Percentiles rank a stretch among this genome's conserved stretches.
phyloP scores from a whole-genome alignment of 2,797 vertebrate species.

The Diplodus sargus region DNA sequence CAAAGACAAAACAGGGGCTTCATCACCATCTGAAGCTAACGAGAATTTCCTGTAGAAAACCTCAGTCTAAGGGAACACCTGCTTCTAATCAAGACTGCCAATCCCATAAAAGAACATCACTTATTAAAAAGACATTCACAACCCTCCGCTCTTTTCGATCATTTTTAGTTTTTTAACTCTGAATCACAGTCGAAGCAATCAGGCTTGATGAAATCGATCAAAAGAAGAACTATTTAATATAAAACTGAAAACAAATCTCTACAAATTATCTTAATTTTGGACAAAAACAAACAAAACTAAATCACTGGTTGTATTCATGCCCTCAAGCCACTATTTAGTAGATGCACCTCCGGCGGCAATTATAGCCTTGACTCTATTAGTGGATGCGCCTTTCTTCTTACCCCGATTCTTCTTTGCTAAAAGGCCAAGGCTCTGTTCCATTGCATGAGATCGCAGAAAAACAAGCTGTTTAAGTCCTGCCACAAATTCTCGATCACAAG shows the following conservation, averaged over 20 bases:
- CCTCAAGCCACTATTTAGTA: constrained; percentile 13
- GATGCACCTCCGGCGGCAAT: constrained; percentile 12
- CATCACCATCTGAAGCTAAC: constrained; percentile 18
- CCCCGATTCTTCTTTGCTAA: not conserved
- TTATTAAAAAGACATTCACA: not conserved
- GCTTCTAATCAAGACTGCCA: not conserved
- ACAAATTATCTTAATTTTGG: constrained; percentile 27
- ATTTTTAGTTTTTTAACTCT: not conserved
- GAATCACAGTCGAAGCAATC: not conserved
- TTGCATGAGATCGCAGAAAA: constrained; percentile 16
- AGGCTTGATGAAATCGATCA: not conserved
- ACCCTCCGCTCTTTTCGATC: not conserved
- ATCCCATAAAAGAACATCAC: not conserved
- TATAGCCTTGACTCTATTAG: not conserved
- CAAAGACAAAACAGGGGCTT: constrained; percentile 1
- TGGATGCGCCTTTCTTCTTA: not conserved
- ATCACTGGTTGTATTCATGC: not conserved
- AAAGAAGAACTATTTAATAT: not conserved
- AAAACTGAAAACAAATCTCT: constrained; percentile 11
- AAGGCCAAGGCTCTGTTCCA: constrained; percentile 1
- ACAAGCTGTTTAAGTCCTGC: constrained; percentile 12
- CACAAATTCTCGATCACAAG: constrained; percentile 29
- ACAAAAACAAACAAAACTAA: constrained; percentile 29
- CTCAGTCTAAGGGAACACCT: constrained; percentile 6
- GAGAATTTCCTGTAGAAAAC: constrained; percentile 13